phyloP scores from a whole-genome alignment of 2,797 vertebrate genomes.

The Gobio occitaniae region DNA sequence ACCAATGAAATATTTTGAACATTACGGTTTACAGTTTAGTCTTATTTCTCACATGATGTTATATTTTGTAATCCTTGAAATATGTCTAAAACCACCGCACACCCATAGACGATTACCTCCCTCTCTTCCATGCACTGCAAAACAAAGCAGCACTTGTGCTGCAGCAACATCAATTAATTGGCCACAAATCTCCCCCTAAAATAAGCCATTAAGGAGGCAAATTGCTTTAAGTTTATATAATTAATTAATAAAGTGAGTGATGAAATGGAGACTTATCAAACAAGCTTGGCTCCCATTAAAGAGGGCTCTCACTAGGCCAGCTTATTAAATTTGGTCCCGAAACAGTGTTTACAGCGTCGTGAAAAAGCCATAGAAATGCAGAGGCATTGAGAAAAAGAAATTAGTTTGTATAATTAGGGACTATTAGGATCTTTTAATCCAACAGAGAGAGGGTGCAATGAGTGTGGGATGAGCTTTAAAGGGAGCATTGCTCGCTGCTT shows the following conservation, averaged over 20 bases:
- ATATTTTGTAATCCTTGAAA: constrained; percentile 1
- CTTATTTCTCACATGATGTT: not conserved
- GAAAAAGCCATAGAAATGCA: constrained; percentile 75
- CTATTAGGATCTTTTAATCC: constrained; percentile 84
- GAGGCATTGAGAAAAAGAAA: constrained; percentile 80
- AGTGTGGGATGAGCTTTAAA: constrained; percentile 68
- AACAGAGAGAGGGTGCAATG: constrained; percentile 69
- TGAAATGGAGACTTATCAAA: constrained; percentile 86
- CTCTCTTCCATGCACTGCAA: constrained; percentile 65
- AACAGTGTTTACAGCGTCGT: constrained; percentile 76
- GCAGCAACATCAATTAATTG: constrained; percentile 79
- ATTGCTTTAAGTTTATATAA: constrained; percentile 84
- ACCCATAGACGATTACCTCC: constrained; percentile 55
- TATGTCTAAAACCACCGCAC: not conserved
- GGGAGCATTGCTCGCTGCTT: constrained; percentile 70
- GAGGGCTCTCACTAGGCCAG: constrained; percentile 76
- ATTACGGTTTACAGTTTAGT: no score
- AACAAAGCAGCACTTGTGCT: constrained; percentile 72
- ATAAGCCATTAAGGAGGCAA: constrained; percentile 81
- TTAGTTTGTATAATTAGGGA: constrained; percentile 84
- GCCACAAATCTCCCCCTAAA: constrained; percentile 79
- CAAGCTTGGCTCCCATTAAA: constrained; percentile 83
- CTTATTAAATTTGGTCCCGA: constrained; percentile 81
- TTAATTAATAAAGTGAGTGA: constrained; percentile 86
- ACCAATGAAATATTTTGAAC: no score